Evolutionary conservation across 2,113 vertebrate species (phyloP).

Genomic region (Rhynchomys soricoides): DNA sequence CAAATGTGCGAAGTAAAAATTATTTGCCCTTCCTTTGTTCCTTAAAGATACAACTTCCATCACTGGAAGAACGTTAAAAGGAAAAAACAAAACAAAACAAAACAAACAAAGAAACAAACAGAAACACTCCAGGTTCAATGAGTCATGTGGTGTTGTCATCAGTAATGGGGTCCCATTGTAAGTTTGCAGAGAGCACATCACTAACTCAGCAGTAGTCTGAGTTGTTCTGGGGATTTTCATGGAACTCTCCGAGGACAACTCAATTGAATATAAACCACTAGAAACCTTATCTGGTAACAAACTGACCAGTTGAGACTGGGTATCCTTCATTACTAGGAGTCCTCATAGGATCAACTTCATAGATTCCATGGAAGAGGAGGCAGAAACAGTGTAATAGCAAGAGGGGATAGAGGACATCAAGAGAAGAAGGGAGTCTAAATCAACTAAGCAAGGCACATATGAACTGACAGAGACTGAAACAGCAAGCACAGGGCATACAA

Average conservation of each 20-base stretch:
- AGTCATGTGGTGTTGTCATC: neutral
- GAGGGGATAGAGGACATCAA: neutral
- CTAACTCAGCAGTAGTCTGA: neutral
- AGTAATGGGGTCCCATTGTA: neutral
- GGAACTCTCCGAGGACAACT: neutral
- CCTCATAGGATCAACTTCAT: neutral
- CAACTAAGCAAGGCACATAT: neutral
- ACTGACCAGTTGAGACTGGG: neutral
- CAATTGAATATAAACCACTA: neutral
- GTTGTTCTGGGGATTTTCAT: neutral
- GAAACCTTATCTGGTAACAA: neutral
- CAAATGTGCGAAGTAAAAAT: neutral
- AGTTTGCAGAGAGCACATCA: neutral
- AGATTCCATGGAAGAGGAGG: neutral
- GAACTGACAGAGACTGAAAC: neutral
- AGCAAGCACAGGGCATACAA: neutral
- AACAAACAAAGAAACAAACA: no score
- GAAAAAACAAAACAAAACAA: no score
- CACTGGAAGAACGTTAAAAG: neutral
- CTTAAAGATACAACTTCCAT: neutral
- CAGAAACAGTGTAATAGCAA: neutral
- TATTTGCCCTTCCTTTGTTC: neutral
- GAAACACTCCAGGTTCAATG: neutral
- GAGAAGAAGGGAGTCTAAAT: neutral
- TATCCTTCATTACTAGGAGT: neutral